A percentile compares a stretch with the other conserved stretches of the same genome.
phyloP scores from a whole-genome alignment of 2,113 vertebrate species.

The Bufo gargarizans region DNA sequence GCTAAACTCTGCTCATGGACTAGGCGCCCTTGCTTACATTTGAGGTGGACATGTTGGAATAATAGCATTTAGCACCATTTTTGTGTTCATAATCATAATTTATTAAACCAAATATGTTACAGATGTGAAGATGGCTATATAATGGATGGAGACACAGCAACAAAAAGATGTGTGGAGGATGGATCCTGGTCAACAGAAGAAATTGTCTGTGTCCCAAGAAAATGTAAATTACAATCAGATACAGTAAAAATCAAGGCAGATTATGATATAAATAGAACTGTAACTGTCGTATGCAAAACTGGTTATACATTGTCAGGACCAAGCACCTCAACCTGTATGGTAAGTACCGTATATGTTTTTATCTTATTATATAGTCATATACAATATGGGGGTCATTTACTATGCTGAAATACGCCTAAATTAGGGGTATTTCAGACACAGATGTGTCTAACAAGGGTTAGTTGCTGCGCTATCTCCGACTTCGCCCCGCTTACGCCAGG shows the following conservation, averaged over 20 bases:
- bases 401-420: too few relatives aligned
- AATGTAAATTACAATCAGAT: conserved; percentile 79
- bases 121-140: conserved; percentile 91
- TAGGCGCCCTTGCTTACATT: too few relatives aligned
- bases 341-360: conserved; percentile 61
- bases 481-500: too few relatives aligned
- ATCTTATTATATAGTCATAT: background rate
- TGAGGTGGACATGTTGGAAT: background rate
- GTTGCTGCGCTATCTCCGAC: too few relatives aligned
- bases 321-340: conserved; percentile 82
- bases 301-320: conserved; percentile 83
- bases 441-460: too few relatives aligned
- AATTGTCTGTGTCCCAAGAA: conserved; percentile 79
- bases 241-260: conserved; percentile 72
- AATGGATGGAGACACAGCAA: conserved; percentile 70
- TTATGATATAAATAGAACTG: conserved; percentile 79
- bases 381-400: too few relatives aligned
- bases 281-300: conserved; percentile 80
- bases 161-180: conserved; percentile 82
- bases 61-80: background rate
- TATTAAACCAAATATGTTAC: conserved; percentile 52
- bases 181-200: conserved; percentile 85
- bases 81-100: background rate
- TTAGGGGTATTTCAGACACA: too few relatives aligned
- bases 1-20: too few relatives aligned